Evolutionary conservation across 2,797 vertebrate genomes (phyloP), one percentile per base, ranked within the genome.

Genomic region (Australoheros facetus): DNA sequence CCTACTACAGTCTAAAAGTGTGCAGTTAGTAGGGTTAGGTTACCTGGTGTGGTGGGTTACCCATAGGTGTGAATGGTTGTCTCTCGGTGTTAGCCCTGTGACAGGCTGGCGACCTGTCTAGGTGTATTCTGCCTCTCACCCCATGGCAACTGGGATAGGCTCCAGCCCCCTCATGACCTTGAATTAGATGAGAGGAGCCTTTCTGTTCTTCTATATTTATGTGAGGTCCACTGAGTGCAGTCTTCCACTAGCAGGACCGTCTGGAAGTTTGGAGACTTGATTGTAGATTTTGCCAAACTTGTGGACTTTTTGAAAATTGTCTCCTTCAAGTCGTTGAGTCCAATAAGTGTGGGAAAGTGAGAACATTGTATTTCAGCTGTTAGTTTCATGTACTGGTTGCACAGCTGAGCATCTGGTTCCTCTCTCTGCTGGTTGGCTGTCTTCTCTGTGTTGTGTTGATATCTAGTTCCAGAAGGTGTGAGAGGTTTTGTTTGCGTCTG

Each of bases 361-460:
- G 5, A 7, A 28, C 9, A 3, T 55, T 26, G 39, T 23, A 23
- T 48, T 66, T 66, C 9, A 48, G 28, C 39, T 23, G 32, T 56
- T 37, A 51, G 32, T 26, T 71, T 85, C 11, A 30, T 56, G 39
- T 64, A 32, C 75, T 75, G 58, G 77, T 71, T 62, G n/a, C 53
- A 1, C 19, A 6, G 73, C 60, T 85, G 85, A 71, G 76, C 12
- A 66, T 23, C 69, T 73, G 75, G 55, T 87, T 78, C 21, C 19
- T 58, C 7, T 72, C 75, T 69, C 23, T 75, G 81, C 75, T 71
- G 42, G 54, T 69, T 53, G 64, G 56, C 48, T 55, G 56, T 37
- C 71, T 86, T 71, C 60, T 82, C 74, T 78, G 57, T 79, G 0
- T 37, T 82, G 55, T 78, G 69, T 60, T 66, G 48, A 16, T 48